These are phyloP conservation scores for Aphyosemion australe DNA, from an alignment of 2,113 vertebrate species.

Conservation along the genomic window DNA sequence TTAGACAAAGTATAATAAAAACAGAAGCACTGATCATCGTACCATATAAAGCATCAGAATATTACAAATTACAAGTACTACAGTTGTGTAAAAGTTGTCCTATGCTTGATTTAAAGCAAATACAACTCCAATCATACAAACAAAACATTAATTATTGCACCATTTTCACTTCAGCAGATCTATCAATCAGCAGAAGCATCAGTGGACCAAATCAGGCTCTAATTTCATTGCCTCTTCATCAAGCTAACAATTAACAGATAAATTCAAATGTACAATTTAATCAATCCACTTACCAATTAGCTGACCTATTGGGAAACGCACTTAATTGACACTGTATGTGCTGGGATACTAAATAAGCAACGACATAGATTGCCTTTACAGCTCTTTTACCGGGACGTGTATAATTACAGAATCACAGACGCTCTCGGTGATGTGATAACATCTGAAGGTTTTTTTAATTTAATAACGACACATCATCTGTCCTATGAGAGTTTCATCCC, in stretches of 20 bases:
- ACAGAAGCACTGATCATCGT: neutral
- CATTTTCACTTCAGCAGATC: neutral
- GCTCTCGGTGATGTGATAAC: constrained; percentile 64
- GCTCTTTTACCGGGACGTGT: constrained; percentile 56
- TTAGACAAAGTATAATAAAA: too few species aligned
- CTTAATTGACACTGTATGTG: constrained; percentile 66
- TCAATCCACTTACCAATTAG: constrained; percentile 50
- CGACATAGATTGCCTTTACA: constrained; percentile 63
- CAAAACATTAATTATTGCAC: neutral
- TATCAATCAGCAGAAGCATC: constrained; percentile 2
- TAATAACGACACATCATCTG: constrained; percentile 64
- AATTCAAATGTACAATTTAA: constrained; percentile 53
- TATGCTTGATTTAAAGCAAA: neutral
- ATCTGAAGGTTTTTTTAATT: constrained; percentile 69
- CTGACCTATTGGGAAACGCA: constrained; percentile 46
- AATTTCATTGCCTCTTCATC: constrained; percentile 26
- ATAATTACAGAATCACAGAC: constrained; percentile 69
- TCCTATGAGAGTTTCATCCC: constrained; percentile 54
- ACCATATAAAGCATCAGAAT: too few species aligned
- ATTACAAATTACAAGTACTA: too few species aligned
- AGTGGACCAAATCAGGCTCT: constrained; percentile 17
- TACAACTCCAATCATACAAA: neutral
- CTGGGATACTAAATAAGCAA: constrained; percentile 56
- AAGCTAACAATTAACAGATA: constrained; percentile 31
- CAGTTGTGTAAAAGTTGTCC: too few species aligned